A percentile compares a stretch with the other conserved stretches of the same genome.
These are phyloP conservation scores for Anomalospiza imberbis DNA, from an alignment of 2,797 vertebrate genomes.

Conservation along the genomic window DNA sequence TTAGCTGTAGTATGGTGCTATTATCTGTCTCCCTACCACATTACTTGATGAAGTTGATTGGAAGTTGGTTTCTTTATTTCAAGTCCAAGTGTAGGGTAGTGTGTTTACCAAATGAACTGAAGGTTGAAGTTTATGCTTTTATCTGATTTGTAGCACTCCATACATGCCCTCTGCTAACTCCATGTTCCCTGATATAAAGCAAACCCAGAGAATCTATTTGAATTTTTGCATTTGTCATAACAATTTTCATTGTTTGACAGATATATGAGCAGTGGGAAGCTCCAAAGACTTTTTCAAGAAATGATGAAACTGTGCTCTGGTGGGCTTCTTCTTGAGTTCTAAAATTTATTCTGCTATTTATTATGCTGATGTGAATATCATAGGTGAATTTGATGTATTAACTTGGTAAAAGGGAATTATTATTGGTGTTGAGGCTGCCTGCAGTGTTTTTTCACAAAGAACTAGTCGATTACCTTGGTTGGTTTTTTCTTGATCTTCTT, in stretches of 20 bases:
- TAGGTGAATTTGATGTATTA: not conserved
- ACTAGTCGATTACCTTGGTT: not conserved
- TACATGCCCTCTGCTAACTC: not conserved
- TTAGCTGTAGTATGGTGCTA: not conserved
- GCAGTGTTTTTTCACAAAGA: not conserved
- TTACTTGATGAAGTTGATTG: not conserved
- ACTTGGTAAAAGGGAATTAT: not conserved
- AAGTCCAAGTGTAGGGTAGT: not conserved
- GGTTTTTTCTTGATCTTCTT: not conserved
- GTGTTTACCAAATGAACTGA: not conserved
- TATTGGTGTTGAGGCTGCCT: not conserved
- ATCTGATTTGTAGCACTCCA: not conserved
- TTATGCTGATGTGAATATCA: not conserved
- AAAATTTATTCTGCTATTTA: not conserved
- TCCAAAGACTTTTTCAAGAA: not conserved
- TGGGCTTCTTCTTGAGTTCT: not conserved
- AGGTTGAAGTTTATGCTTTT: not conserved
- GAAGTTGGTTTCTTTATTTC: not conserved
- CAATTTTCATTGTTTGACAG: not conserved
- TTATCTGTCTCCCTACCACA: not conserved
- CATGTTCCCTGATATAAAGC: not conserved
- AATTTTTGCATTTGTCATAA: not conserved
- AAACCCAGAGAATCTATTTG: not conserved
- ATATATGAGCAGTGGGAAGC: not conserved
- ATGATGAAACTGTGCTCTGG: not conserved